Base-by-base conservation (phyloP, 64 coral and sea anemone species). In the Stylophora pistillata region DNA sequence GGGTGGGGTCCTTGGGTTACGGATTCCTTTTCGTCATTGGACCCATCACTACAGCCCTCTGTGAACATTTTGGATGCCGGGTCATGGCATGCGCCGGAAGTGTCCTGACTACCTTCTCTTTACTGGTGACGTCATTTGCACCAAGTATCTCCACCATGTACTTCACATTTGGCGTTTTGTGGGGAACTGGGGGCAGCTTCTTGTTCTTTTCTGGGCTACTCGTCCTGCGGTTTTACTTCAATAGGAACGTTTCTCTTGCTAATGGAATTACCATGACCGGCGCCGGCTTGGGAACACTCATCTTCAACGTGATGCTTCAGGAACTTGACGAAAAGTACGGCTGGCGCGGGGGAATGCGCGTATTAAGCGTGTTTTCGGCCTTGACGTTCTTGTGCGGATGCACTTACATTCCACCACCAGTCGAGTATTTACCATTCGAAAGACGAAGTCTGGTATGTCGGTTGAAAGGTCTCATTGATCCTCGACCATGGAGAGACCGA, bases 181-280 rank as follows among this genome's bases (percentile, higher is more conserved):
- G 91, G 91, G 86, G 91, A n/a, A 93, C 78, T 88, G 91, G 91
- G 23, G 77, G 85, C 11, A 88, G 91, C 23, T 88, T 93, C 15
- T 9, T 86, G 25, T 93, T 79, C 71, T 93, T 93, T 30, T 86
- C 91, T 29, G 65, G 74, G 9, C 28, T 93, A 14, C 76, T 88
- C 23, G 29, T 82, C 30, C 18, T 93, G 30, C 52, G 85, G 5
- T 93, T 93, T 41, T 93, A 88, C 55, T 93, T 93, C 20, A 88
- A 64, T 21, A 73, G 74, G 53, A 76, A 85, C 30, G 32, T 88
- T 27, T 93, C 91, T 15, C 71, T 88, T 13, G 91, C 91, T 41
- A 93, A 93, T 53, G 91, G 91, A 10, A 62, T 93, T 17, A 73
- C 91, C 20, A 93, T 93, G 91, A 72, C 91, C 4, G 91, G 91